Conservation (phyloP, 2,797 vertebrate species). For the Catharus ustulatus region DNA sequence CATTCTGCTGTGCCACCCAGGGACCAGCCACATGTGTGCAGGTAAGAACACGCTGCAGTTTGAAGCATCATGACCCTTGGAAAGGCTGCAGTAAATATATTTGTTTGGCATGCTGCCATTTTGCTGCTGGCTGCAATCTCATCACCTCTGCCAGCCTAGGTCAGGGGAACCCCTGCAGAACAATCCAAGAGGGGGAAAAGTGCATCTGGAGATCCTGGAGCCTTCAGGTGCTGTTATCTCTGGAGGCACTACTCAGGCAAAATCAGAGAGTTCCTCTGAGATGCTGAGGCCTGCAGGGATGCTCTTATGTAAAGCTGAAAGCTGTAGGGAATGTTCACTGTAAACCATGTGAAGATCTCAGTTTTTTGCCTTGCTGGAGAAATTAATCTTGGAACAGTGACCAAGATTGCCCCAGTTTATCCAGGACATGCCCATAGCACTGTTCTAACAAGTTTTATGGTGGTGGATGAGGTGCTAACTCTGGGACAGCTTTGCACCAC, state of each 20-base stretch:
- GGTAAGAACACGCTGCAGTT: neutral
- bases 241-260: neutral
- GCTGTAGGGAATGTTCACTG: neutral
- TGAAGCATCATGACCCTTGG: neutral
- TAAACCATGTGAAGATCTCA: neutral
- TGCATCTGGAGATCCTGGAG: neutral
- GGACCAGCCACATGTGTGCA: neutral
- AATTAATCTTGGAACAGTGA: neutral
- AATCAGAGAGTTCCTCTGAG: neutral
- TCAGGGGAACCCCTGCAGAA: neutral
- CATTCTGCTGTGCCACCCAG: neutral
- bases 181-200: neutral
- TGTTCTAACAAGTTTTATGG: neutral
- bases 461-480: neutral
- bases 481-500: neutral
- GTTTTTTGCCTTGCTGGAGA: neutral
- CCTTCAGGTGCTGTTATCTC: neutral
- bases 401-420: neutral
- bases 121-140: neutral
- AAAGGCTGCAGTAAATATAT: constrained; percentile 11
- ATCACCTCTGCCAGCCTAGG: neutral
- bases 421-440: neutral
- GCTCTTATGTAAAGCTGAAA: neutral
- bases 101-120: neutral
- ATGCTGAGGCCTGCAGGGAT: neutral